Evolutionary conservation across 1,140 invertebrate genomes (phyloP), one percentile per base, ranked within the genome.

Genomic region (Drosophila hydei): DNA sequence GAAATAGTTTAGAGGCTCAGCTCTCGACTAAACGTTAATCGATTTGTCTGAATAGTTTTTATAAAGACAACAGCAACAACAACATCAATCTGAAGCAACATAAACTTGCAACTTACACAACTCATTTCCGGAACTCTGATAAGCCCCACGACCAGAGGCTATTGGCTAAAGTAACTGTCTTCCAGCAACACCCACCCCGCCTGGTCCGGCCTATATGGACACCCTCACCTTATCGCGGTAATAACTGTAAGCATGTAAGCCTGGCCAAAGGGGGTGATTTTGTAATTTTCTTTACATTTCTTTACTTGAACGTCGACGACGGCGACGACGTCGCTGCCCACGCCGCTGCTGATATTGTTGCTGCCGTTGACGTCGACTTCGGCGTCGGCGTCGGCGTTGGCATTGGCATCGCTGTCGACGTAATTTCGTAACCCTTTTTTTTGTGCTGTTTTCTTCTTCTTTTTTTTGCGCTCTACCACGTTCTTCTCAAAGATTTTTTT

Each of bases 231-330:
- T 87, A 87, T 87, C 81, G 80, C 85, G 81, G 81, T 87, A 87
- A 87, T 87, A 87, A 87, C 83, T 87, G 83, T 88, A 87, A 87
- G 81, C 81, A 87, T 87, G 81, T 87, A 87, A 87, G 81, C 81
- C 81, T 88, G 81, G 83, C 83, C 81, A 62, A 87, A 88, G 77
- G 81, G 81, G 81, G 77, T 87, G 81, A 87, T 87, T 87, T 87
- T 85, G 70, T 87, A 87, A 87, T 88, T 87, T 87, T 87, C 83
- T 87, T 88, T 83, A 83, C 78, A 87, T 87, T 87, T 87, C 83
- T 88, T 88, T 83, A 74, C 81, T 59, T 47, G 45, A 43, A 58
- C 52, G 68, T 59, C 42, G 36, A 14, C 16, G n/a, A 21, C 36
- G 38, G 12, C 9, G 36, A 1, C 12, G 25, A 18, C 16, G 33